Percentiles rank a stretch among this genome's conserved stretches.
Evolutionary conservation across 2,797 vertebrate species (phyloP).

Genomic region (Hipposideros larvatus): DNA sequence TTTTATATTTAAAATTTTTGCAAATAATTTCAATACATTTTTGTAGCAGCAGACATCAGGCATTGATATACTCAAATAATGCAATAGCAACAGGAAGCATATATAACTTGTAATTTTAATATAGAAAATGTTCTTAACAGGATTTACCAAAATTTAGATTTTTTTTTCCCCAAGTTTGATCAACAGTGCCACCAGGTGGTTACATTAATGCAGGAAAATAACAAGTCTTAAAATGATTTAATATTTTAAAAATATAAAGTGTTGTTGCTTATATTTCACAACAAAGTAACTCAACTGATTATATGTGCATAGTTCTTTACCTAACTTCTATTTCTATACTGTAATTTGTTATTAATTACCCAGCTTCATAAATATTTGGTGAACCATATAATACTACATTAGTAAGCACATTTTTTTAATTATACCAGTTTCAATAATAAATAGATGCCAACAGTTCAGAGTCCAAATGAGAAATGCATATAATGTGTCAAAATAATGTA

Average conservation of each 20-base stretch:
- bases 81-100: slow-evolving; percentile 19
- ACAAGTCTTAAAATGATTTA: slow-evolving; percentile 67
- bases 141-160: slow-evolving; percentile 34
- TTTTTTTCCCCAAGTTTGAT: slow-evolving; percentile 81
- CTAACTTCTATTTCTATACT: neutral
- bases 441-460: neutral
- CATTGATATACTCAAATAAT: slow-evolving; percentile 31
- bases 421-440: neutral
- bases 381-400: neutral
- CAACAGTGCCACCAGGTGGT: slow-evolving; percentile 90
- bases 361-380: neutral
- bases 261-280: slow-evolving; percentile 26
- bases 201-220: slow-evolving; percentile 59
- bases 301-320: neutral
- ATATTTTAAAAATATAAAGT: neutral
- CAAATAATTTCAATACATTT: slow-evolving; percentile 56
- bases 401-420: neutral
- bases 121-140: neutral
- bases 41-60: slow-evolving; percentile 1
- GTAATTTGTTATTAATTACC: neutral
- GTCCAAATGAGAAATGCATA: neutral
- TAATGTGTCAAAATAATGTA: neutral
- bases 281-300: neutral
- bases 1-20: slow-evolving; percentile 53
- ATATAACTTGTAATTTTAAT: slow-evolving; percentile 58